A percentile compares a stretch with the other conserved stretches of the same genome.
Conservation (phyloP, 2,113 vertebrate genomes). For the cat (Felis catus) region F.catus_Fca126_mat1.0 CM031427.1:23131501-23132000, state of each 20-base stretch:
- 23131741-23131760: conserved; percentile 24
- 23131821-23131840: not conserved
- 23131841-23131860: not conserved
- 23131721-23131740: not conserved
- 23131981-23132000: no score
- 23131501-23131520: not conserved
- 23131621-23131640: not conserved
- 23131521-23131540: not conserved
- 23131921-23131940: not conserved
- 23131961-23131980: no score
- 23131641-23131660: not conserved
- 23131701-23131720: not conserved
- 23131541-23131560: not conserved
- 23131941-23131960: not conserved
- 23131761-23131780: not conserved
- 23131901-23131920: not conserved
- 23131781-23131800: not conserved
- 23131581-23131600: not conserved
- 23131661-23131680: not conserved
- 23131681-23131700: not conserved
- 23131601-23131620: not conserved
- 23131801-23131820: not conserved
- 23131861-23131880: not conserved
- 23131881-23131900: not conserved
- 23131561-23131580: not conserved